Evolutionary conservation across 35 echinoderm and acorn worm species (phyloP).

Genomic region (Antedon bifida): DNA sequence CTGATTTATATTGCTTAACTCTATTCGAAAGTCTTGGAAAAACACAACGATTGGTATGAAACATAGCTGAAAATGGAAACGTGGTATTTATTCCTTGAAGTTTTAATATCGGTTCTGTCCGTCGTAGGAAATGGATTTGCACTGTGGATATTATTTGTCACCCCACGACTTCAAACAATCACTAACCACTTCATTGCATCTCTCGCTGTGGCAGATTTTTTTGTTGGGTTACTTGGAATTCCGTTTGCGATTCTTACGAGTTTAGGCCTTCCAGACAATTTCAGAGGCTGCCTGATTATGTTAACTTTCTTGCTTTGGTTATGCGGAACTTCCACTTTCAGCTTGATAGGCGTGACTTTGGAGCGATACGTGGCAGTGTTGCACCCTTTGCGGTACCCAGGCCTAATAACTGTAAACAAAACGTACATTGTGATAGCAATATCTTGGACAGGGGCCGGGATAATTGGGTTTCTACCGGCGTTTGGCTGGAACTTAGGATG

Average conservation of each 20-base stretch:
- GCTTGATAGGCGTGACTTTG: constrained; percentile 45
- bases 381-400: constrained; percentile 35
- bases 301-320: constrained; percentile 49
- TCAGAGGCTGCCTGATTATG: constrained; percentile 56
- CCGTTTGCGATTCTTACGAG: constrained; percentile 53
- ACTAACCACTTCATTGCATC: constrained; percentile 5
- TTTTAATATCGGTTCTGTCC: background rate
- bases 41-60: background rate
- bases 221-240: constrained; percentile 45
- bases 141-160: constrained; percentile 3
- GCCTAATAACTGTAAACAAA: constrained; percentile 21
- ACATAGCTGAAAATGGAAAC: background rate
- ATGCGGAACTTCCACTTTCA: constrained; percentile 55
- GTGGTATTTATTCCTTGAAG: background rate
- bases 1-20: background rate
- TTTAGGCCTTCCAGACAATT: constrained; percentile 33
- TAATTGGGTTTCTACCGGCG: constrained; percentile 51
- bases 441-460: constrained; percentile 35
- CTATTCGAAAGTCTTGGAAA: background rate
- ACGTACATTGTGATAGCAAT: constrained; percentile 28
- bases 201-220: constrained; percentile 17
- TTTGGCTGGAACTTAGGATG: constrained; percentile 46
- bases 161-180: background rate
- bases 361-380: constrained; percentile 55
- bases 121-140: background rate